Conservation (phyloP, 1,140 invertebrate genomes). For the Latrodectus geometricus region DNA sequence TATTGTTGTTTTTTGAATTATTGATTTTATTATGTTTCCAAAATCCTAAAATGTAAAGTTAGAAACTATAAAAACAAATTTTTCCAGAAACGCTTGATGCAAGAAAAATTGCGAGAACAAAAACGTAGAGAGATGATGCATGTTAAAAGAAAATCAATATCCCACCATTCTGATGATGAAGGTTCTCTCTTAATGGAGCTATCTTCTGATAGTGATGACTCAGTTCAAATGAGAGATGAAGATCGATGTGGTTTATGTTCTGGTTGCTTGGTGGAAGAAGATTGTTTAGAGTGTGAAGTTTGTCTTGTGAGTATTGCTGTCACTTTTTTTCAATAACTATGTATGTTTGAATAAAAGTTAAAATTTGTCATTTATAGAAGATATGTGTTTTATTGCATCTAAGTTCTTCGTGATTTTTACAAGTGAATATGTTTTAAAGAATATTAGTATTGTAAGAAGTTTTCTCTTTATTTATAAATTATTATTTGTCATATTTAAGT, state of each 20-base stretch:
- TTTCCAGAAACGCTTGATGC: slow-evolving; percentile 39
- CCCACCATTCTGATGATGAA: slow-evolving; percentile 21
- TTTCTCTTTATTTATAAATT: too few relatives aligned
- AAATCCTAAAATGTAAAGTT: too few relatives aligned
- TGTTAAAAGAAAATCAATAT: slow-evolving; percentile 13
- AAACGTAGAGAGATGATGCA: slow-evolving; percentile 7
- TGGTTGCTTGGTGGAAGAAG: slow-evolving; percentile 32
- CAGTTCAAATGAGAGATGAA: not conserved
- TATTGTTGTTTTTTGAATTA: too few relatives aligned
- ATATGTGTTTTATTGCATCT: too few relatives aligned
- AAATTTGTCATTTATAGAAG: too few relatives aligned
- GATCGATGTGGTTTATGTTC: slow-evolving; percentile 30
- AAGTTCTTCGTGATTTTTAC: too few relatives aligned
- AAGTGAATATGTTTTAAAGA: too few relatives aligned
- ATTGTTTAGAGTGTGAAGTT: slow-evolving; percentile 52
- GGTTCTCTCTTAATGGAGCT: not conserved
- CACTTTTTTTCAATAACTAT: too few relatives aligned
- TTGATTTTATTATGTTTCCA: too few relatives aligned
- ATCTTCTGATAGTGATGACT: slow-evolving; percentile 16
- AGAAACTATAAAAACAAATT: not conserved
- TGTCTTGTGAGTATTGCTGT: slow-evolving; percentile 29
- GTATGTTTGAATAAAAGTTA: too few relatives aligned
- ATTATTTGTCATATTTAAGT: too few relatives aligned
- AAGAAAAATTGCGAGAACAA: slow-evolving; percentile 22
- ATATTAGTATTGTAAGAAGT: too few relatives aligned